Conservation (phyloP, 2,113 vertebrate species). For the Dicaeum eximium region DNA sequence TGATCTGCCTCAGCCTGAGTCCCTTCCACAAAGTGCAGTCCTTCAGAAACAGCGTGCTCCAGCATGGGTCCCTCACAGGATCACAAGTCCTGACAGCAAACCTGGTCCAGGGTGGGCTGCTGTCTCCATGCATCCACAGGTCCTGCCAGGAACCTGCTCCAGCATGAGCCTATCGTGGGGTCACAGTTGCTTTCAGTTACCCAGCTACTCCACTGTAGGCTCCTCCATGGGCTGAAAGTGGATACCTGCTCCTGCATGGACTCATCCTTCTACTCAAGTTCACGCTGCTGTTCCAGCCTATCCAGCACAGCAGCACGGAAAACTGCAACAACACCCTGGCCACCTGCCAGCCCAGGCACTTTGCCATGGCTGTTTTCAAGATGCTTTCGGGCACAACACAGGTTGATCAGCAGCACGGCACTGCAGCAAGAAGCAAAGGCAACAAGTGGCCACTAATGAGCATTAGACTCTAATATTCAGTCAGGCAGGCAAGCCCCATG, state of each 20-base stretch:
- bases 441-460: background rate
- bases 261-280: background rate
- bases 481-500: background rate
- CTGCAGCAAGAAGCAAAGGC: background rate
- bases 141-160: background rate
- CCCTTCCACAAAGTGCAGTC: background rate
- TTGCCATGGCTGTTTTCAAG: background rate
- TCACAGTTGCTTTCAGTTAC: background rate
- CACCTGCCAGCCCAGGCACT: background rate
- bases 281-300: background rate
- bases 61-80: background rate
- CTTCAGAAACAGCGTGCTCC: background rate
- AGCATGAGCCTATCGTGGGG: accelerated
- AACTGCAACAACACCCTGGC: background rate
- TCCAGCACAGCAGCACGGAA: background rate
- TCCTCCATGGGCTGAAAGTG: background rate
- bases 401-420: background rate
- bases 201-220: accelerated
- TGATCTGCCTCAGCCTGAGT: background rate
- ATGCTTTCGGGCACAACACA: background rate
- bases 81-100: background rate
- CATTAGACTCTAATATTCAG: background rate
- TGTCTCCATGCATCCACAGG: background rate
- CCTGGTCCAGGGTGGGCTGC: background rate
- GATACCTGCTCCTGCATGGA: background rate